Evolutionary conservation across 2,888 invertebrate species (phyloP), one percentile per base, ranked within the genome.

Genomic region (Dyspetes luteomarginatus): DNA sequence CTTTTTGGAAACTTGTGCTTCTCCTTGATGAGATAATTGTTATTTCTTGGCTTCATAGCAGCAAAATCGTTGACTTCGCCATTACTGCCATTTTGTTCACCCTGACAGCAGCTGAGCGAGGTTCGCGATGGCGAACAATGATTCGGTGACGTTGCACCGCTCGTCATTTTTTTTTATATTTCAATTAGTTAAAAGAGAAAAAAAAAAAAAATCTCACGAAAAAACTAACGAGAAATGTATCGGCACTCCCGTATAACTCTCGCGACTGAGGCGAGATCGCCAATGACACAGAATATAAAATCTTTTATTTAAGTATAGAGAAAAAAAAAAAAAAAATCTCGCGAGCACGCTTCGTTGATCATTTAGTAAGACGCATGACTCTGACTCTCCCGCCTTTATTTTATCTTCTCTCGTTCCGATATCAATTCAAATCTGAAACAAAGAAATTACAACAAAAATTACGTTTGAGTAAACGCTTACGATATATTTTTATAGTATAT

Each of bases 1-100:
- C 96, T 93, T 78, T 92, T 92, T 2, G 94, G 93, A 74, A 94
- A 94, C 24, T 91, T 90, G 69, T 93, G 91, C 36, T 92, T 92
- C 76, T 92, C 91, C 75, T 90, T 87, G 24, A 87, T 30, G 43
- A 88, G 89, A 56, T 89, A 90, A 73, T 89, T 87, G 17, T 90
- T 89, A 74, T 89, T 89, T 43, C 84, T 84, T 7, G 86, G 83
- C 52, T 87, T 43, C 1, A 55, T 26, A 19, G 65, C 64, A 17
- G 55, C 52, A 2, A 87, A 84, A 17, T 86, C 87, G 76, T 86
- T 86, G 12, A 90, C 87, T 48, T 91, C 88, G 79, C 86, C 87
- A 28, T 89, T 88, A 71, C 91, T 92, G 71, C 71, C 78, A 65
- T 78, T 85, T 55, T 86, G 88, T 62, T 90, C 91, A 24, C 85